Base-by-base conservation (phyloP, 2,888 invertebrate species). In the Rhagium mordax region DNA sequence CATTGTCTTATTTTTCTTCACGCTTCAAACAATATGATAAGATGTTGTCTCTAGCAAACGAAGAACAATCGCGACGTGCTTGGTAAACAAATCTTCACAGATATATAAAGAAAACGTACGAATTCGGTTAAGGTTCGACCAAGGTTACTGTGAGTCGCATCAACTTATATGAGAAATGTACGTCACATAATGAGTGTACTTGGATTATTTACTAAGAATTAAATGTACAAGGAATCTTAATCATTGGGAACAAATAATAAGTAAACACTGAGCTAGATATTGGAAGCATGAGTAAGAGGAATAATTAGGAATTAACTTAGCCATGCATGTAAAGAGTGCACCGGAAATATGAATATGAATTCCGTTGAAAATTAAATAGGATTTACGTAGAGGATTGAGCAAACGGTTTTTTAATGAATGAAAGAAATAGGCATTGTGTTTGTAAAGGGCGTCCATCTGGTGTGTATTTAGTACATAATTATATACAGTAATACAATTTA, bases 91-190 rank as follows among this genome's bases (percentile, higher is more conserved):
- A 75, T 69, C 18, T 29, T 70, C 21, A 10, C 33, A 18, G 13
- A 27, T n/a, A n/a, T n/a, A 16, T 27, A 48, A 65, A 64, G 66
- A 72, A 67, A n/a, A 49, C 13, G 55, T 18, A 70, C 53, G 62
- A 77, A 71, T 66, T 76, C 75, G 78, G 78, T 73, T 75, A 78
- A 78, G 78, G 78, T 71, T 78, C 65, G 69, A 49, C 67, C 76
- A 78, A 78, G 78, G 78, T 71, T 71, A 72, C 47, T 57, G 53
- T 74, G 48, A 51, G 51, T 16, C 51, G 13, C 18, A 8, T 66
- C 61, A 75, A 74, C 72, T 55, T 70, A 66, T 74, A 65, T 67
- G 74, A 75, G 67, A 69, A 74, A 71, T 64, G 70, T 72, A 75
- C 77, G 77, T 77, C 70, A 74, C 27, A 60, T 57, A 47, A 53